Conservation (phyloP, 2,888 invertebrate species). For the Sinopyrophorus schimmeli region DNA sequence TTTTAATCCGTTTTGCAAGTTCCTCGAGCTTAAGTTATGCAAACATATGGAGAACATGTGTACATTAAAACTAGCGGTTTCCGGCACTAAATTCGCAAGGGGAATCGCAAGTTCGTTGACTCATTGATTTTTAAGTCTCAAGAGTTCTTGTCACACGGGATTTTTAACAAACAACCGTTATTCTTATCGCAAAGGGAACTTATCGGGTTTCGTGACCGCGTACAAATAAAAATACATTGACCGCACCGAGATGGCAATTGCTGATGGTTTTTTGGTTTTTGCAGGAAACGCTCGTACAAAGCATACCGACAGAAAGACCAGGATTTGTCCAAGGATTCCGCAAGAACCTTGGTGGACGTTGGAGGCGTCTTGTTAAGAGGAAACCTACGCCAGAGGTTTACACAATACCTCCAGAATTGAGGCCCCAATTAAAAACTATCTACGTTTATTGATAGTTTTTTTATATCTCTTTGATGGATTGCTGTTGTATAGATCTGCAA, state of each 20-base stretch:
- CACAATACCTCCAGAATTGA: constrained; percentile 84
- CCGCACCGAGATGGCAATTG: too few relatives aligned
- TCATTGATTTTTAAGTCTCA: constrained; percentile 7
- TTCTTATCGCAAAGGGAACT: constrained; percentile 8
- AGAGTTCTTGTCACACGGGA: too few relatives aligned
- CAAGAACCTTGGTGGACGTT: constrained; percentile 83
- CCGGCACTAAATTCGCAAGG: constrained; percentile 22
- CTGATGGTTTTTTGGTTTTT: constrained; percentile 57
- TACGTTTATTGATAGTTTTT: constrained; percentile 76
- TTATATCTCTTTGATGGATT: constrained; percentile 16
- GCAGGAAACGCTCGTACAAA: constrained; percentile 80
- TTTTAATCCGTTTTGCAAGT: too few relatives aligned
- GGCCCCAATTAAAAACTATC: constrained; percentile 85
- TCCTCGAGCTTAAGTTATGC: too few relatives aligned
- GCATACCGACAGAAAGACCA: constrained; percentile 65
- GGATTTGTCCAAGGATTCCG: constrained; percentile 80
- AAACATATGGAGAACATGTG: constrained; percentile 2
- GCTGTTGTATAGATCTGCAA: constrained; percentile 17
- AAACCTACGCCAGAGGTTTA: constrained; percentile 80
- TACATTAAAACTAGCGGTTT: neutral
- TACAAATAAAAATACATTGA: constrained; percentile 3
- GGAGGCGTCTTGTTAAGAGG: constrained; percentile 82
- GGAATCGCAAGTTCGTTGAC: constrained; percentile 20
- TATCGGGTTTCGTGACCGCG: constrained; percentile 3
- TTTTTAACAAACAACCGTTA: constrained; percentile 6